Evolutionary conservation across 2,113 vertebrate species (phyloP).

Genomic region (Labeo catla): DNA sequence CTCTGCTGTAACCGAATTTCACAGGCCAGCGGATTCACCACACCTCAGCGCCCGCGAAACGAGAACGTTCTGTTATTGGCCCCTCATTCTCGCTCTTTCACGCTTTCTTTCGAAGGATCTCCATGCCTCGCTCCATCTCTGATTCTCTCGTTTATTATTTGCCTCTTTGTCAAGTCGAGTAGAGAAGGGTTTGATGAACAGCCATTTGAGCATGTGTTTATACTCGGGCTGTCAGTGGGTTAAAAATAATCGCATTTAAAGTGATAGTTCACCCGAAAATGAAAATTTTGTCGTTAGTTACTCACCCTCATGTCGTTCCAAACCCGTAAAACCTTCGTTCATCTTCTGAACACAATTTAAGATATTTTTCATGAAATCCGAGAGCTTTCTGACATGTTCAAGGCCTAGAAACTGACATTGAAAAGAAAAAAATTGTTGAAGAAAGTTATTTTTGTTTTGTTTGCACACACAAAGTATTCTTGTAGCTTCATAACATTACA

Average conservation of each 20-base stretch:
- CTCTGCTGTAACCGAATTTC: conserved; percentile 62
- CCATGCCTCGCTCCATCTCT: not conserved
- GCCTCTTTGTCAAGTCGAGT: conserved; percentile 3
- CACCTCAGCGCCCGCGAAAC: conserved; percentile 60
- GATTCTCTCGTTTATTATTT: conserved; percentile 5
- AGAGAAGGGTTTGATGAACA: conserved; percentile 14
- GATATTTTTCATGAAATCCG: too few species aligned
- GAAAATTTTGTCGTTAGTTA: too few species aligned
- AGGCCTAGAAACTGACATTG: too few species aligned
- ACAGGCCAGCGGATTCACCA: conserved; percentile 65
- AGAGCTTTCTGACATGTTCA: too few species aligned
- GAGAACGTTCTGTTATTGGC: conserved; percentile 60
- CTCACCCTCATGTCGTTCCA: too few species aligned
- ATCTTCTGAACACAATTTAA: too few species aligned
- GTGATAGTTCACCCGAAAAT: too few species aligned
- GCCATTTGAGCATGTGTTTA: conserved; percentile 14
- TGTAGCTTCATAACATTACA: too few species aligned
- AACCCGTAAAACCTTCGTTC: too few species aligned
- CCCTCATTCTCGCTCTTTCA: not conserved
- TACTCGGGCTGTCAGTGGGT: not conserved
- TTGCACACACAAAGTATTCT: too few species aligned
- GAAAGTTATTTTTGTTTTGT: too few species aligned
- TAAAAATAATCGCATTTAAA: conserved; percentile 18
- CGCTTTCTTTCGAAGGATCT: not conserved
- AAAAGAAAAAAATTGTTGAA: too few species aligned